Conservation (phyloP, 2,888 invertebrate species). For the Pomacea canaliculata region DNA sequence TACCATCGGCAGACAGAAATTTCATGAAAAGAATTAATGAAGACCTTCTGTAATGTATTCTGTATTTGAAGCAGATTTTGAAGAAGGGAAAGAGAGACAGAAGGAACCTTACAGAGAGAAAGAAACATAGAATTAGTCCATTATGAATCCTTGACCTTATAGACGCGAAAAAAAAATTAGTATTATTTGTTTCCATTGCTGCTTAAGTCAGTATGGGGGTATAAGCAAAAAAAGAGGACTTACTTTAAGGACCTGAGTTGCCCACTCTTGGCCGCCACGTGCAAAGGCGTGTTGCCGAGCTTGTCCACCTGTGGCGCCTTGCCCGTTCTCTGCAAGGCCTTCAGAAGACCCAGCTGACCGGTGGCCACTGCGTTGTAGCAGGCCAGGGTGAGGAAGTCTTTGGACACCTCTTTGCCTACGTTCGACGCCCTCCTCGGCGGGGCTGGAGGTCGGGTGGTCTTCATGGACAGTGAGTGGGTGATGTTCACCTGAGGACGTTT, state of each 20-base stretch:
- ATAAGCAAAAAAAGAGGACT: conserved; percentile 1
- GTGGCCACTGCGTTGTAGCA: conserved; percentile 33
- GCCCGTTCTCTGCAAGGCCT: conserved; percentile 33
- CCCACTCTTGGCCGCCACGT: conserved; percentile 37
- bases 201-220: neutral
- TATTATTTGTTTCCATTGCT: neutral
- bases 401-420: conserved; percentile 23
- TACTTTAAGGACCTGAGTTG: conserved; percentile 36
- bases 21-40: no score
- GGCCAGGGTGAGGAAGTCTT: conserved; percentile 31
- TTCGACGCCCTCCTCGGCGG: conserved; percentile 10
- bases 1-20: no score
- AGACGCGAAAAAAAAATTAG: neutral
- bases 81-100: neutral
- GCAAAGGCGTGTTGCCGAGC: conserved; percentile 39
- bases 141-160: no score
- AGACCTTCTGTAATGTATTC: no score
- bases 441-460: neutral
- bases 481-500: neutral
- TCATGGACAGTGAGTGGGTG: conserved; percentile 6
- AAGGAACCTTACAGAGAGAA: conserved; percentile 2
- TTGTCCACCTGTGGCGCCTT: conserved; percentile 37
- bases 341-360: conserved; percentile 30
- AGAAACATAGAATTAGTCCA: neutral
- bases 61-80: no score